These are phyloP conservation scores for Sesamia inferens DNA, from an alignment of 2,888 invertebrate species.

Conservation along the genomic window DNA sequence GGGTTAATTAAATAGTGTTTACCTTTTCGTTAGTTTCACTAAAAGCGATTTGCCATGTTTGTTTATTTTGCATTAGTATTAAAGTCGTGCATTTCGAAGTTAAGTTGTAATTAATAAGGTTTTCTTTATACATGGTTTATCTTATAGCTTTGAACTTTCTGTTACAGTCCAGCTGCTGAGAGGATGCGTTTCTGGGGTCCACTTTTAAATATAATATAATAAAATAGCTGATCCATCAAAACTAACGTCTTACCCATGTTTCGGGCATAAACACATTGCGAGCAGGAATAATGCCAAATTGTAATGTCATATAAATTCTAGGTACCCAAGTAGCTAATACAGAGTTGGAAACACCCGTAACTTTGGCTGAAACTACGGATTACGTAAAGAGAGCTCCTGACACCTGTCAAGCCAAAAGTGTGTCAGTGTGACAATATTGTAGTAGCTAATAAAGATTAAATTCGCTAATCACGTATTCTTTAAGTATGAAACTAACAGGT, in stretches of 20 bases:
- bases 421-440: background rate
- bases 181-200: background rate
- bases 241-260: no score
- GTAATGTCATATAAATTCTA: no score
- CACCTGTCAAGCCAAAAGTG: no score
- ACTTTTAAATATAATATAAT: no score
- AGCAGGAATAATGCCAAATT: no score
- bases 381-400: no score
- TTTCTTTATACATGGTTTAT: no score
- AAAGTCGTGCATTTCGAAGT: slow-evolving; percentile 14
- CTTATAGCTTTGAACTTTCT: background rate
- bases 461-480: background rate
- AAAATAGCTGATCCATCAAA: no score
- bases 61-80: slow-evolving; percentile 31
- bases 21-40: slow-evolving; percentile 45
- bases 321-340: no score
- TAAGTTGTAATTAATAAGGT: slow-evolving; percentile 16
- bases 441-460: background rate
- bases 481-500: background rate
- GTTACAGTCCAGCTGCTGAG: background rate
- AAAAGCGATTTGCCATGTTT: slow-evolving; percentile 32
- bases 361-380: no score
- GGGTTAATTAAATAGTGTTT: slow-evolving; percentile 51
- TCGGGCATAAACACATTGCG: no score
- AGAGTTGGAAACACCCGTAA: no score